Evolutionary conservation across 2,113 vertebrate genomes (phyloP).

Genomic region (Thomomys bottae): DNA sequence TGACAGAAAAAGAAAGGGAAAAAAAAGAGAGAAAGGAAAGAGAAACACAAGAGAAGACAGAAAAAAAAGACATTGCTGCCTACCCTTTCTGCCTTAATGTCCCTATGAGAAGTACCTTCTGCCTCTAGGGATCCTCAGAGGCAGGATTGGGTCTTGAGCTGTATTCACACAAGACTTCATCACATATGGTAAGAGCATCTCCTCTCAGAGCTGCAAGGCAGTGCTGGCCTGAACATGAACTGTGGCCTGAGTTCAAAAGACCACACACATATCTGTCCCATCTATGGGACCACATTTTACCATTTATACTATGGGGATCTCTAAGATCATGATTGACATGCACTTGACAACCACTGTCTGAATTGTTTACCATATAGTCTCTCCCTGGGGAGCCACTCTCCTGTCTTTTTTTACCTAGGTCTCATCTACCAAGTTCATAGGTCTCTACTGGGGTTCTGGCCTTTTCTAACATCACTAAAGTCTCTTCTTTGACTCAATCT

Average conservation of each 20-base stretch:
- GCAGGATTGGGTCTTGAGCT: constrained; percentile 12
- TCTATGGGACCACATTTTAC: not conserved
- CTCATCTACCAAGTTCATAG: fast-evolving
- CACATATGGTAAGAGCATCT: constrained; percentile 20
- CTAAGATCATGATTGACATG: not conserved
- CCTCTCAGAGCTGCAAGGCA: not conserved
- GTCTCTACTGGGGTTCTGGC: not conserved
- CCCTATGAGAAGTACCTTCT: not conserved
- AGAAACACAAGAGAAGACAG: too few relatives aligned
- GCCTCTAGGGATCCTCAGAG: not conserved
- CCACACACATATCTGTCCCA: not conserved
- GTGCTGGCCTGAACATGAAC: not conserved
- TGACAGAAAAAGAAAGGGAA: not conserved
- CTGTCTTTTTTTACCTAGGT: not conserved
- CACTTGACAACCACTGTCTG: not conserved
- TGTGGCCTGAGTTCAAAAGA: constrained; percentile 5
- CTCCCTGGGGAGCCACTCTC: fast-evolving
- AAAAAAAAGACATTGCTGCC: not conserved
- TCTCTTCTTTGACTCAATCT: not conserved
- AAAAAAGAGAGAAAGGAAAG: not conserved
- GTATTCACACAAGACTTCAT: constrained; percentile 14
- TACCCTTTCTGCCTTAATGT: constrained; percentile 12
- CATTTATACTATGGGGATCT: not conserved
- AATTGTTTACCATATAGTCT: not conserved
- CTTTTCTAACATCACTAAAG: not conserved